These are phyloP conservation scores for Ophthalmolycus amberensis DNA, from an alignment of 2,113 vertebrate genomes.

Conservation along the genomic window DNA sequence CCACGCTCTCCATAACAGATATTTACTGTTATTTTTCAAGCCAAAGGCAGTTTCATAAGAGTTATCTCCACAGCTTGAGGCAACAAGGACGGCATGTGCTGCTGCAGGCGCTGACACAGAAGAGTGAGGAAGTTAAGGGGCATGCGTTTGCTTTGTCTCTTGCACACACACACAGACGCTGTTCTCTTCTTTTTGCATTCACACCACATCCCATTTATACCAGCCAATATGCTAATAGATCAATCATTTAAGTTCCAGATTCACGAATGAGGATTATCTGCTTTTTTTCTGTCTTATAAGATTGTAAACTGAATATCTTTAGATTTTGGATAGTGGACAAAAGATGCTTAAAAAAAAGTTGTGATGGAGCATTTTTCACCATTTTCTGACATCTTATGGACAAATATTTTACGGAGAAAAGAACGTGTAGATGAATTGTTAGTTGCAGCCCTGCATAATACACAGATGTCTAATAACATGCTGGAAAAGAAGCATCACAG, in stretches of 20 bases:
- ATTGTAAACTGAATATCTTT: constrained; percentile 22
- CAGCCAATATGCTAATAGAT: neutral
- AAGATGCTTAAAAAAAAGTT: neutral
- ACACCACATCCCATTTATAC: neutral
- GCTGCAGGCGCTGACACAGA: constrained; percentile 13
- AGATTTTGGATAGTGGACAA: neutral
- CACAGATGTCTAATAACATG: neutral
- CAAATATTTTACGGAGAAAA: neutral
- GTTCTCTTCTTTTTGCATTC: neutral
- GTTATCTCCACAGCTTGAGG: constrained; percentile 13
- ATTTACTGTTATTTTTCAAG: constrained; percentile 19
- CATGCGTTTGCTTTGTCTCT: neutral
- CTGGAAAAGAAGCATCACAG: neutral
- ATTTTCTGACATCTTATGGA: neutral
- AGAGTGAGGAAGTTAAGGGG: constrained; percentile 32
- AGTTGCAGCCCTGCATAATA: neutral
- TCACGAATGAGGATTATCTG: neutral
- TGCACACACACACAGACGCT: constrained; percentile 1
- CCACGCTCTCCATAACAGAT: neutral
- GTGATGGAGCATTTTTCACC: neutral
- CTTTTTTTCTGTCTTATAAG: neutral
- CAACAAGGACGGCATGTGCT: neutral
- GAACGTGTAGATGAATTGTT: neutral
- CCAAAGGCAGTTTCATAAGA: neutral
- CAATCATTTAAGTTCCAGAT: neutral